Conservation (phyloP, 1,140 invertebrate genomes). For the Caenorhabditis brenneri region DNA sequence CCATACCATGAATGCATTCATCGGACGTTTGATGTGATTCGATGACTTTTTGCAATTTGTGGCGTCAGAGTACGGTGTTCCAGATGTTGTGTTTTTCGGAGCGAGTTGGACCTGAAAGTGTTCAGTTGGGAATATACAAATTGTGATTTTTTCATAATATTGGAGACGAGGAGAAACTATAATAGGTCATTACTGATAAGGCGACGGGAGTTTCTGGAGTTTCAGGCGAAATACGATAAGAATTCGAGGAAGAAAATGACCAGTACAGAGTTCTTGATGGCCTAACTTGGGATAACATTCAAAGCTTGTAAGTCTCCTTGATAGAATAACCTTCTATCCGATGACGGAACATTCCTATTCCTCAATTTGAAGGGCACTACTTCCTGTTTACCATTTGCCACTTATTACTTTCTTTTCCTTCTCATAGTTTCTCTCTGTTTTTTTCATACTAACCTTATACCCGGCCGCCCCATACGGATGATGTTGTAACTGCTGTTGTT, state of each 20-base stretch:
- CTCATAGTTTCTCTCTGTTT: background rate
- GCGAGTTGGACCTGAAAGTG: background rate
- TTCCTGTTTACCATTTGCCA: too few relatives aligned
- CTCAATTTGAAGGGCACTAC: too few relatives aligned
- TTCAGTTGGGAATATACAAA: too few relatives aligned
- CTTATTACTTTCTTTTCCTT: too few relatives aligned
- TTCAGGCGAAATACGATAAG: background rate
- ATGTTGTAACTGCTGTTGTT: constrained; percentile 31
- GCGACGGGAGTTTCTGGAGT: background rate
- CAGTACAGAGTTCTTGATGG: background rate
- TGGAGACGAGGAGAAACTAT: too few relatives aligned
- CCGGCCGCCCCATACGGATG: background rate
- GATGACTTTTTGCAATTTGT: constrained; percentile 69
- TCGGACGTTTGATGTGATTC: constrained; percentile 88
- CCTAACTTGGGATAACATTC: too few relatives aligned
- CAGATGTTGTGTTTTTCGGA: constrained; percentile 50
- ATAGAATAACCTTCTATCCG: too few relatives aligned
- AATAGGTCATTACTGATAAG: background rate
- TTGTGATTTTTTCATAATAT: too few relatives aligned
- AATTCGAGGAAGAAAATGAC: background rate
- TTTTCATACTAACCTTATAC: background rate
- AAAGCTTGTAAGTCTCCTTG: too few relatives aligned
- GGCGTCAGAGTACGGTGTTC: constrained; percentile 67
- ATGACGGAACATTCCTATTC: too few relatives aligned
- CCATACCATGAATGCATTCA: constrained; percentile 99